Conservation (phyloP, 2,888 invertebrate genomes). For the Crocallis elinguaria region DNA sequence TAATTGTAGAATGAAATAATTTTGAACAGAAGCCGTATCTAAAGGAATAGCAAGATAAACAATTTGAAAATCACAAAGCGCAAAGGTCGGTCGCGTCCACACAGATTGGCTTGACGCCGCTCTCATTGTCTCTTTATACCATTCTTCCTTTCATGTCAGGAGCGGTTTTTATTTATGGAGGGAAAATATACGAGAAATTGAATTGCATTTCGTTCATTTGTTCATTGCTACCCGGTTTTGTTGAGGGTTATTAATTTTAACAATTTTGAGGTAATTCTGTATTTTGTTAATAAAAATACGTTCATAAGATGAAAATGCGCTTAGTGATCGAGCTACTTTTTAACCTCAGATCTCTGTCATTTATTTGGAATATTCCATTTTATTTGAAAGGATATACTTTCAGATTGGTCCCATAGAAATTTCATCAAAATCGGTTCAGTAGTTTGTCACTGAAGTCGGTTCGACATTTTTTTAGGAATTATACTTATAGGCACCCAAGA, state of each 20-base stretch:
- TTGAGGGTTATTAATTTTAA: neutral
- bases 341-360: too few species aligned
- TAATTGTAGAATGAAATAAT: neutral
- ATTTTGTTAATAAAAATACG: neutral
- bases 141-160: slow-evolving; percentile 11
- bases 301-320: neutral
- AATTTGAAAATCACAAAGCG: slow-evolving; percentile 11
- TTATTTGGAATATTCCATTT: too few species aligned
- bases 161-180: slow-evolving; percentile 33
- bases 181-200: slow-evolving; percentile 39
- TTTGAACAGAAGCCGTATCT: neutral
- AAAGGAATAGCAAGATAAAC: slow-evolving; percentile 14
- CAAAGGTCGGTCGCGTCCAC: slow-evolving; percentile 9
- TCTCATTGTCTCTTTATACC: slow-evolving; percentile 21
- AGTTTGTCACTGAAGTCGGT: too few species aligned
- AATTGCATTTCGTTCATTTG: slow-evolving; percentile 39
- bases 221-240: slow-evolving; percentile 22
- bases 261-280: neutral
- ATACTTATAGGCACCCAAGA: too few species aligned
- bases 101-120: slow-evolving; percentile 17
- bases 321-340: too few species aligned
- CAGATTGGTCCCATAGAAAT: too few species aligned
- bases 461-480: too few species aligned
- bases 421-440: too few species aligned
- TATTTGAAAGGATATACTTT: too few species aligned